Base-by-base conservation (phyloP, 2,113 vertebrate species). In the Sterna hirundo region DNA sequence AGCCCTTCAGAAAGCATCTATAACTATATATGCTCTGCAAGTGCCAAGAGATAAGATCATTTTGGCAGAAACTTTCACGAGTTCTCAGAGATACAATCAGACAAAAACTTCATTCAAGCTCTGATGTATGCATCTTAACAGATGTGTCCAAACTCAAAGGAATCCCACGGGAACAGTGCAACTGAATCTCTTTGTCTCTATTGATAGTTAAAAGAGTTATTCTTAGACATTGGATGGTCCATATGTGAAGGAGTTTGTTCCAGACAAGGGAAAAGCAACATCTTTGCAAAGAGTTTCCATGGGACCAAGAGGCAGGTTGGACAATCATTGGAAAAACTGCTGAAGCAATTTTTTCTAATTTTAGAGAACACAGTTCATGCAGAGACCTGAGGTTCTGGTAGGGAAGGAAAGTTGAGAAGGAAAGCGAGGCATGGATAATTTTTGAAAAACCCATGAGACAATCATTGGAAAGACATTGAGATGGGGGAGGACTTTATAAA, bases 131-230 rank as follows among this genome's bases (percentile, higher is more conserved):
- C 95, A 94, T 98, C 97, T 97, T 97, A 98, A 97, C 98, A 98
- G 98, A 98, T 98, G 98, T 98, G 97, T 97, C 97, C 97, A 96
- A 97, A 97, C 93, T 97, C 85, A 98, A 96, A 98, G 97, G 95
- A 98, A 97, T 98, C 98, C 97, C 98, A 96, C 4, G 96, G 98
- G 98, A 98, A 95, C 91, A 94, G 97, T 95, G 95, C 96, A 98
- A 97, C 98, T 97, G 96, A 97, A 97, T 98, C 94, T 95, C 90
- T 97, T 97, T 98, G 97, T 98, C 97, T 98, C 97, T 96, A 55
- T 95, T 98, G 98, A 97, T 97, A 98, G 97, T 97, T 97, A 76
- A 97, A 97, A 96, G 96, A 97, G 97, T 97, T 98, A 98, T 98
- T 98, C 97, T 98, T 98, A 98, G 98, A 96, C 91, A 91, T 70